Base-by-base conservation (phyloP, 2,113 vertebrate genomes). In the Catharus fuscescens region DNA sequence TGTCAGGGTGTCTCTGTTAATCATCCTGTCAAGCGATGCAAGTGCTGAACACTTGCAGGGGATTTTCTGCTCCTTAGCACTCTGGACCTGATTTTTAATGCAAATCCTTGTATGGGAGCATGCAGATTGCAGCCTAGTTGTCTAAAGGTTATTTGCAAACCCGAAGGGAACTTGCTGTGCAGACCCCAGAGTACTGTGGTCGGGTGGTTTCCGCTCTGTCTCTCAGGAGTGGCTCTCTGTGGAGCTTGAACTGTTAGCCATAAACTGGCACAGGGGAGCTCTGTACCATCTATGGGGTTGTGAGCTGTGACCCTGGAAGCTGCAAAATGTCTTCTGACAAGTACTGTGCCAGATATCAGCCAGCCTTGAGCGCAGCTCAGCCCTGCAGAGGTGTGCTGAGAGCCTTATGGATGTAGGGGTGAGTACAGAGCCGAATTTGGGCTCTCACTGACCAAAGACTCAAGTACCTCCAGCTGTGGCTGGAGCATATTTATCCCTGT, bases 131-230 rank as follows among this genome's bases (percentile, higher is more conserved):
- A 91, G 48, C 5, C 2, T 40, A 25, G 65, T 66, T 14, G 1
- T 48, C n/a, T 76, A 29, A 36, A 74, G 52, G 47, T 71, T 79
- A n/a, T 38, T 96, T 86, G 44, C 38, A 70, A 86, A 92, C 44
- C 24, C 59, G 56, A 38, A 48, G 42, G 52, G 74, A 74, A 13
- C 32, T 50, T 60, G 32, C 42, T 52, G 29, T 0, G 1, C 6
- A 2, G 36, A 34, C 5, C n/a, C 18, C n/a, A 12, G 54, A 44
- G 9, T 38, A 7, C 36, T 59, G 56, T 15, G 19, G 60, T 52
- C 0, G 0, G 2, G 19, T 50, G 47, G 36, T 34, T 93, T 79
- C 29, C 0, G 0, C 48, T 62, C 38, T 60, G 50, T 79, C 71
- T 71, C 14, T 15, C 4, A 3, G 38, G 61, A 67, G 18, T 92